phyloP scores from a whole-genome alignment of 1,140 invertebrate genomes.

The Meloidogyne floridensis region DNA sequence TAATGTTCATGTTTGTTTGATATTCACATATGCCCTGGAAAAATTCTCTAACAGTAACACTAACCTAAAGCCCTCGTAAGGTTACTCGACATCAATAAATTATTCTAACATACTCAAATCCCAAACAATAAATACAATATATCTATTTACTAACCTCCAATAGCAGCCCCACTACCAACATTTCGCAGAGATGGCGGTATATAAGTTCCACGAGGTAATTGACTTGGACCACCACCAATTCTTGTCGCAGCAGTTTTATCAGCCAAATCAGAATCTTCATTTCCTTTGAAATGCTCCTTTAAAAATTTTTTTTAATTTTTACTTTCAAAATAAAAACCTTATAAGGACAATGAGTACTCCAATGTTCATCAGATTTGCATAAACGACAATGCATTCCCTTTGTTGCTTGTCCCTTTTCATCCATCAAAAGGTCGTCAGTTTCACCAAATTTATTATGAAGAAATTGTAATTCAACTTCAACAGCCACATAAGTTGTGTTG shows the following conservation, averaged over 20 bases:
- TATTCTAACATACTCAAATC: too few species aligned
- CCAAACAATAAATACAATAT: too few species aligned
- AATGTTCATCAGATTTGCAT: conserved; percentile 65
- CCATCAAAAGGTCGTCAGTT: conserved; percentile 40
- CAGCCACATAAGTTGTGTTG: conserved; percentile 88
- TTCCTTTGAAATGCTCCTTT: conserved; percentile 54
- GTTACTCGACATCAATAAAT: too few species aligned
- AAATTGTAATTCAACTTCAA: conserved; percentile 90
- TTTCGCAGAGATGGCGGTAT: conserved; percentile 50
- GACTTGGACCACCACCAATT: background rate
- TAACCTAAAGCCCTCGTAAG: too few species aligned
- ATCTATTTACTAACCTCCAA: conserved; percentile 3
- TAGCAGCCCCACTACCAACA: background rate
- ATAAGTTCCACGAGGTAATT: conserved; percentile 41
- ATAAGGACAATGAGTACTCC: conserved; percentile 62
- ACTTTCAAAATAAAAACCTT: conserved; percentile 42
- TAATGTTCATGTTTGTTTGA: too few species aligned
- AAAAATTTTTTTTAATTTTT: background rate
- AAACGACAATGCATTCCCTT: conserved; percentile 58
- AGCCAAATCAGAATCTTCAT: conserved; percentile 40
- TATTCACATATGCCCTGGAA: too few species aligned
- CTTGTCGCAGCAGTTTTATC: conserved; percentile 32
- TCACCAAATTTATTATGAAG: conserved; percentile 63
- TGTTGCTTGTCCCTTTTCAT: conserved; percentile 30
- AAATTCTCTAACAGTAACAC: too few species aligned